phyloP scores from a whole-genome alignment of 2,797 vertebrate species.

The Periophthalmus magnuspinnatus region DNA sequence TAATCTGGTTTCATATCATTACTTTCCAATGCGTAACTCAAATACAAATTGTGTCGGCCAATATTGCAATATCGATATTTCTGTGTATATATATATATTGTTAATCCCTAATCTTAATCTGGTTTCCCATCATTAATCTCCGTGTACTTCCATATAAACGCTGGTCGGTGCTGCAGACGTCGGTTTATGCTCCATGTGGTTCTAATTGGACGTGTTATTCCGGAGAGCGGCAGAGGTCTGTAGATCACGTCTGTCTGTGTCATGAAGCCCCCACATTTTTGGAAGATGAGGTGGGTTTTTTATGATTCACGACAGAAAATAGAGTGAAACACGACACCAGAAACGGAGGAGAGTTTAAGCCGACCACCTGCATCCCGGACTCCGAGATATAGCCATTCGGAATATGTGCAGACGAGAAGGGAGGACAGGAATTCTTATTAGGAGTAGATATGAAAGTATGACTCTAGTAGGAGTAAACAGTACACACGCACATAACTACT shows the following conservation, averaged over 20 bases:
- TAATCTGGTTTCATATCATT: too few species aligned
- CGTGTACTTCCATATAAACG: too few species aligned
- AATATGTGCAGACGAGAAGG: not conserved
- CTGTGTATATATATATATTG: too few species aligned
- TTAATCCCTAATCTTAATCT: too few species aligned
- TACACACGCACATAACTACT: not conserved
- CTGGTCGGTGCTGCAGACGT: conserved; percentile 50
- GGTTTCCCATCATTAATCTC: too few species aligned
- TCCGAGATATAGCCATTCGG: not conserved
- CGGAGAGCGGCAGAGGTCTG: conserved; percentile 57
- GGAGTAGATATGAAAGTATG: not conserved
- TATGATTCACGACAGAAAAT: conserved; percentile 45
- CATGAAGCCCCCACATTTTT: conserved; percentile 73
- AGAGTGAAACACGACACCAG: conserved; percentile 31
- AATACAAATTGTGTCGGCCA: too few species aligned
- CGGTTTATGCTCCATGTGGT: conserved; percentile 81
- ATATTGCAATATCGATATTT: too few species aligned
- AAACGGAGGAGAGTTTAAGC: conserved; percentile 20
- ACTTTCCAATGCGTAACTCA: not conserved
- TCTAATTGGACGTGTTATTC: conserved; percentile 83
- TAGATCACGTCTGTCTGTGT: conserved; percentile 31
- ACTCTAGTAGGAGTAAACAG: too few species aligned
- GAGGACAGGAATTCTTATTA: not conserved
- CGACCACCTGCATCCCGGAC: conserved; percentile 47
- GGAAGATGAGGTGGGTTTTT: conserved; percentile 65